A percentile compares a stretch with the other conserved stretches of the same genome.
These are phyloP conservation scores for Trachythela sp. DNA, from an alignment of 64 coral and sea anemone genomes.

Conservation along the genomic window DNA sequence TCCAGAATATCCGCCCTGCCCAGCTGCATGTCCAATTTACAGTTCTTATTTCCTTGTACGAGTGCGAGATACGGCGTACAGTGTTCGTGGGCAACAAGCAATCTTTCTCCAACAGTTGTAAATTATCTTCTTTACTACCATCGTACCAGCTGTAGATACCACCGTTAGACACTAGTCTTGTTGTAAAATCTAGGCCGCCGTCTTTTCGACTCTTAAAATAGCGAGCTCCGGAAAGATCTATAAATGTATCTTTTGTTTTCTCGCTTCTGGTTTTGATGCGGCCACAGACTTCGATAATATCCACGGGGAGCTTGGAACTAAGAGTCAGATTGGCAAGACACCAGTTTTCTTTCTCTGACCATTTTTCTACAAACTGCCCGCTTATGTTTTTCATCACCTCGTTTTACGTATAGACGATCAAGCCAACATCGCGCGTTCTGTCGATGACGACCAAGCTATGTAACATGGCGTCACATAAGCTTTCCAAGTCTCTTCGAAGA, in stretches of 20 bases:
- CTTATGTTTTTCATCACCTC: no score
- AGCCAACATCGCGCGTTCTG: no score
- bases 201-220: no score
- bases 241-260: background rate
- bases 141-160: no score
- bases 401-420: no score
- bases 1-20: slow-evolving; percentile 14
- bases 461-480: slow-evolving; percentile 56
- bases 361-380: no score
- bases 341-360: no score
- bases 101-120: background rate
- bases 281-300: slow-evolving; percentile 37
- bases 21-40: no score
- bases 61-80: background rate
- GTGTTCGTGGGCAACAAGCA: background rate
- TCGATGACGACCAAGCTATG: no score
- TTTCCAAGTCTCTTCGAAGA: slow-evolving; percentile 40
- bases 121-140: slow-evolving; percentile 21
- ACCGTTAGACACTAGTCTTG: no score
- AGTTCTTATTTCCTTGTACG: background rate
- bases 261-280: slow-evolving; percentile 6
- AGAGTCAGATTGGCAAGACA: no score
- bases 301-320: slow-evolving; percentile 28
- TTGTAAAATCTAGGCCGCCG: no score
- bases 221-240: slow-evolving; percentile 39